Evolutionary conservation across 2,888 invertebrate genomes (phyloP).

Genomic region (Drosophila vallismaia): DNA sequence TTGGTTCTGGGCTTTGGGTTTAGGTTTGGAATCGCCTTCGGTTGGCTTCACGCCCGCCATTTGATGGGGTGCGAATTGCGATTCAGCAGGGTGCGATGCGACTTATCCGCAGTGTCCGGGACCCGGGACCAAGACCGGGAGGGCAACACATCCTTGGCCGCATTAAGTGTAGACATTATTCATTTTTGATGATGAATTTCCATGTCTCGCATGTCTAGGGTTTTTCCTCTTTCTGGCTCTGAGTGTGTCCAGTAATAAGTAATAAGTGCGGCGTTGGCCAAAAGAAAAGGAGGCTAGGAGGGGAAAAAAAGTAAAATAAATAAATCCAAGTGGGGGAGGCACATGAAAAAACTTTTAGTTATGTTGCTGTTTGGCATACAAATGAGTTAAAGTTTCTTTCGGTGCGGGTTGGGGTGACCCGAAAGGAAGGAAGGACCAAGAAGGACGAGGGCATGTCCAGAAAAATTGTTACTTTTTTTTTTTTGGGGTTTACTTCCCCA

Average conservation of each 20-base stretch:
- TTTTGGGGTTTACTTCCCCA: constrained; percentile 2
- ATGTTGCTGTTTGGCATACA: constrained; percentile 73
- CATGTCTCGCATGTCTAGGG: constrained; percentile 78
- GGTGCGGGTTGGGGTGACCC: not conserved
- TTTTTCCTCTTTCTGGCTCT: constrained; percentile 36
- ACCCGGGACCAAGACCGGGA: not conserved
- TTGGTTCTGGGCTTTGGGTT: not conserved
- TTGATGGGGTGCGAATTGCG: constrained; percentile 78
- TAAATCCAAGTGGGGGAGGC: constrained; percentile 51
- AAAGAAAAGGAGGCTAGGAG: constrained; percentile 17
- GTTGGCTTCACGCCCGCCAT: constrained; percentile 72
- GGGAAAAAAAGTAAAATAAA: constrained; percentile 31
- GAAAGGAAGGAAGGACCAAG: too few relatives aligned
- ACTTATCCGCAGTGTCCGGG: constrained; percentile 32
- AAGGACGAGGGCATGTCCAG: not conserved
- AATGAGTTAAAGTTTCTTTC: constrained; percentile 73
- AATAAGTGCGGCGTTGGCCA: constrained; percentile 71
- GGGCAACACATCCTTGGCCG: constrained; percentile 47
- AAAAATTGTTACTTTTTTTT: constrained; percentile 24
- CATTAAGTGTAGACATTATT: constrained; percentile 83
- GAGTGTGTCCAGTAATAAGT: constrained; percentile 74
- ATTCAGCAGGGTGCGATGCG: constrained; percentile 56
- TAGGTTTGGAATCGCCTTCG: constrained; percentile 26
- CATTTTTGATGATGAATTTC: constrained; percentile 83
- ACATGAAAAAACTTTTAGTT: constrained; percentile 76